Evolutionary conservation across 1,140 invertebrate species (phyloP), one percentile per base, ranked within the genome.

Genomic region (Macrocentrus cingulum): DNA sequence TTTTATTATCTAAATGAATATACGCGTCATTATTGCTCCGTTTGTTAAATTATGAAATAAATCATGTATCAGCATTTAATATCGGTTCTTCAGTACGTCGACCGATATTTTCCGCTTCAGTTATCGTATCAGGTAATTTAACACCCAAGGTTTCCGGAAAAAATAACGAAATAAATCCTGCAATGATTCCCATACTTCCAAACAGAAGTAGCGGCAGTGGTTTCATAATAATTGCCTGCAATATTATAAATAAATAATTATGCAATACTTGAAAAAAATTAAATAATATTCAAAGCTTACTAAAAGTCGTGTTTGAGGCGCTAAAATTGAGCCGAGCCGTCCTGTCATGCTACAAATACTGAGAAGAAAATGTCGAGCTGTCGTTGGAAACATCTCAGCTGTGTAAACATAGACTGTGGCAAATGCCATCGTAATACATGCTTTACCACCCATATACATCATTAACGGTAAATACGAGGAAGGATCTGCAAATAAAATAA

Each of bases 341-440:
- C 88, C 89, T 60, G 88, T 81, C 75, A 90, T 88, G 29, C 88
- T 89, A 65, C 87, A 87, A 42, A 83, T 67, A 0, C 84, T 87
- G 29, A 91, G 80, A 32, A 88, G 71, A 9, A 85, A 86, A 61
- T 84, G 83, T 50, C 88, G 80, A 50, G 85, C 69, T 46, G 80
- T 79, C 8, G 89, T 91, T 11, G 89, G 89, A 72, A 88, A 91
- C 71, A 90, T 78, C 76, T 91, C 89, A 15, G 86, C 82, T 1
- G 87, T 88, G 63, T 85, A 87, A 61, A 90, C 82, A 73, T 89
- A 90, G 6, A 88, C 73, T 11, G 86, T 83, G 61, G 85, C 85
- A 70, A 89, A 89, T 0, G 87, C 84, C 64, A 84, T 82, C 9
- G 88, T 86, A 49, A 88, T 88, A 20, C 85, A 83, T 69, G 87